Evolutionary conservation across 2,797 vertebrate genomes (phyloP).

Genomic region (Calcarius lapponicus): DNA sequence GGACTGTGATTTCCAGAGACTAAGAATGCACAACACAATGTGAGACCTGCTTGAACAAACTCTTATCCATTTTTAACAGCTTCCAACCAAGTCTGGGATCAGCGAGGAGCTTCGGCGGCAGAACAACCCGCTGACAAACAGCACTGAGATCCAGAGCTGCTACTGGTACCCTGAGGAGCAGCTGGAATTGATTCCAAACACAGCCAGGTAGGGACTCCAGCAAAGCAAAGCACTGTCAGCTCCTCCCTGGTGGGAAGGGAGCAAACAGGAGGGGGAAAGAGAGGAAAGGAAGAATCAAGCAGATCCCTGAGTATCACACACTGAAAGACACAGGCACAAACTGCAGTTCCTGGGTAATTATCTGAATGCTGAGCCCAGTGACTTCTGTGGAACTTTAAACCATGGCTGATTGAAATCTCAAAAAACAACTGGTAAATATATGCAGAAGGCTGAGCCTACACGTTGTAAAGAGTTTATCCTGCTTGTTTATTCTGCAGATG

Average conservation of each 20-base stretch:
- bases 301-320: not conserved
- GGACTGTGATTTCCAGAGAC: not conserved
- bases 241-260: not conserved
- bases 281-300: not conserved
- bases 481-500: conserved; percentile 6
- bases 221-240: not conserved
- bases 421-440: not conserved
- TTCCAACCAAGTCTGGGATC: not conserved
- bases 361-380: not conserved
- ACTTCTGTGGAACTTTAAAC: not conserved
- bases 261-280: not conserved
- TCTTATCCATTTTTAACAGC: not conserved
- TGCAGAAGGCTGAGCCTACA: not conserved
- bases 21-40: not conserved
- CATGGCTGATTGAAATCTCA: not conserved
- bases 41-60: not conserved
- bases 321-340: accelerated
- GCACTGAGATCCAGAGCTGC: not conserved
- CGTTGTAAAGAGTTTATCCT: not conserved
- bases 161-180: not conserved
- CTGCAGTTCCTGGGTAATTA: not conserved
- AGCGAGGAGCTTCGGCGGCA: accelerated
- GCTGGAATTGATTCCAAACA: not conserved
- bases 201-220: not conserved
- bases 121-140: not conserved